A percentile compares a stretch with the other conserved stretches of the same genome.
These are phyloP conservation scores for Ailurus styani DNA, from an alignment of 2,113 vertebrate species.

Conservation along the genomic window DNA sequence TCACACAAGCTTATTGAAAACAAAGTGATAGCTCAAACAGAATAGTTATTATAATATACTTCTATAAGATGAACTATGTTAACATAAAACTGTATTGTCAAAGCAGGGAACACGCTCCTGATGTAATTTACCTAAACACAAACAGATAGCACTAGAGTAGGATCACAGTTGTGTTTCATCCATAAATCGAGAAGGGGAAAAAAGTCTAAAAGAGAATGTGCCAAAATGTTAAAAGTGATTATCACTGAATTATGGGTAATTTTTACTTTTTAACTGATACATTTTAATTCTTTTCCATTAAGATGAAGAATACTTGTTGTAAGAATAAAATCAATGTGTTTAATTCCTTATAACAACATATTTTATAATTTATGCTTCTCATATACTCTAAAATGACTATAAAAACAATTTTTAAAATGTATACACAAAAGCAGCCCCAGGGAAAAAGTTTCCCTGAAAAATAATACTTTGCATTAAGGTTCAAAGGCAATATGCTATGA, in stretches of 20 bases:
- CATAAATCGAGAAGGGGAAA: background rate
- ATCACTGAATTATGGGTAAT: background rate
- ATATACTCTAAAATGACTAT: background rate
- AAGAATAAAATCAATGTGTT: background rate
- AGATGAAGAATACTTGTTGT: background rate
- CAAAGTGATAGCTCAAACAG: conserved; percentile 50
- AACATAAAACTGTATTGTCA: background rate
- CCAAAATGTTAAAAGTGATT: background rate
- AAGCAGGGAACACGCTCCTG: background rate
- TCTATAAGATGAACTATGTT: background rate
- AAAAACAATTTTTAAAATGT: conserved; percentile 11
- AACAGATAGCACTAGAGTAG: background rate
- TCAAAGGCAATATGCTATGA: background rate
- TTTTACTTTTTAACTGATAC: background rate
- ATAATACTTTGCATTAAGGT: background rate
- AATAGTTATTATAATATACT: background rate
- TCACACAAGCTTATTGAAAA: background rate
- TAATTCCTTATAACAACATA: background rate
- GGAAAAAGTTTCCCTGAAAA: background rate
- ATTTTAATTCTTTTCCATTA: background rate
- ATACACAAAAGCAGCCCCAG: background rate
- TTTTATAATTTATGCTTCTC: background rate
- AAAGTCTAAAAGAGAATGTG: background rate
- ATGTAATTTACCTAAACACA: background rate
- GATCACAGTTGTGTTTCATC: background rate